Evolutionary conservation across 1,140 invertebrate genomes (phyloP).

Genomic region (Drosophila aff.): DNA sequence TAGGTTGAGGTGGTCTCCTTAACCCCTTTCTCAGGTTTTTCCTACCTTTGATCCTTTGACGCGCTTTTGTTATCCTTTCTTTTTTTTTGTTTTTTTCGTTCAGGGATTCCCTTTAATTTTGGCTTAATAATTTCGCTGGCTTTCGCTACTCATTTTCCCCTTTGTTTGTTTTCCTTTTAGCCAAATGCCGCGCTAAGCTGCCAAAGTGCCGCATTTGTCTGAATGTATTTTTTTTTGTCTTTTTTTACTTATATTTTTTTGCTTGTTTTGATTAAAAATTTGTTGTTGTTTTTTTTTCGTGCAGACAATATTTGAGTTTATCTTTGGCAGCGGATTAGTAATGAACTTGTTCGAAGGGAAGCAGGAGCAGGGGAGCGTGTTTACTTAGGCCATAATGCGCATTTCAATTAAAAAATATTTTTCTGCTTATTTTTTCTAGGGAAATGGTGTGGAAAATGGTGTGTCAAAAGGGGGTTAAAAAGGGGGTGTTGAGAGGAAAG

Average conservation of each 20-base stretch:
- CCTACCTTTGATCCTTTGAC: slow-evolving; percentile 80
- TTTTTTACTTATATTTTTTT: slow-evolving; percentile 16
- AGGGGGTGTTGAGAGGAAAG: background rate
- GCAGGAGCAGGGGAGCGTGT: slow-evolving; percentile 38
- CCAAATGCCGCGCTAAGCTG: slow-evolving; percentile 71
- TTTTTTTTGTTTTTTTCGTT: slow-evolving; percentile 26
- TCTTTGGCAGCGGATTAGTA: slow-evolving; percentile 77
- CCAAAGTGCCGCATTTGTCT: slow-evolving; percentile 77
- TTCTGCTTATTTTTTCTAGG: slow-evolving; percentile 26
- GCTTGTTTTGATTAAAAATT: slow-evolving; percentile 77
- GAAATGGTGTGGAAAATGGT: slow-evolving; percentile 27
- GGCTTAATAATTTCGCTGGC: slow-evolving; percentile 65
- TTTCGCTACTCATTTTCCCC: slow-evolving; percentile 28
- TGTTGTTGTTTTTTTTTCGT: slow-evolving; percentile 48
- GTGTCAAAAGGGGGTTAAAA: background rate
- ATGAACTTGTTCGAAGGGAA: slow-evolving; percentile 53
- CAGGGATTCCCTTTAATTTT: slow-evolving; percentile 66
- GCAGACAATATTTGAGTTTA: slow-evolving; percentile 61
- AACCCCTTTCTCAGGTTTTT: slow-evolving; percentile 17
- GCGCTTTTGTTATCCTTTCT: slow-evolving; percentile 70
- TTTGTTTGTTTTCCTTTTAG: slow-evolving; percentile 77
- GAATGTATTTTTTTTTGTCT: slow-evolving; percentile 27
- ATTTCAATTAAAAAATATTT: slow-evolving; percentile 77
- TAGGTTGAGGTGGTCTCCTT: slow-evolving; percentile 57
- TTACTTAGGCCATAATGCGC: slow-evolving; percentile 73